Conservation (phyloP, 2,888 invertebrate genomes). For the Agrotis puta region DNA sequence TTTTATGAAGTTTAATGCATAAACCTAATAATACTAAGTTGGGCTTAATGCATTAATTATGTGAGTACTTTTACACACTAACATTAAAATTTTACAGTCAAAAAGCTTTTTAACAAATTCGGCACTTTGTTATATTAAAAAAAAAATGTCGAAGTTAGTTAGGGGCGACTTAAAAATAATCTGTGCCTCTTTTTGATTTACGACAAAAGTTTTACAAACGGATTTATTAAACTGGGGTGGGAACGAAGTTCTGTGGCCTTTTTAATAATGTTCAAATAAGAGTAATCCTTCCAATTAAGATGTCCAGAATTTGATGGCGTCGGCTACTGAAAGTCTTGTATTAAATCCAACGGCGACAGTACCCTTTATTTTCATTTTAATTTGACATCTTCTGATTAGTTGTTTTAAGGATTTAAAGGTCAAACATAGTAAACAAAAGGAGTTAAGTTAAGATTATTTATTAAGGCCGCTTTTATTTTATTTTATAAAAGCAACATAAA, state of each 20-base stretch:
- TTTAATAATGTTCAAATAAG: constrained; percentile 55
- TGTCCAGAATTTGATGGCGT: constrained; percentile 26
- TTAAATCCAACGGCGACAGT: constrained; percentile 17
- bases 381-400: constrained; percentile 17
- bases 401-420: neutral
- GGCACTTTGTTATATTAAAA: constrained; percentile 51
- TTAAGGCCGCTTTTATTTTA: too few relatives aligned
- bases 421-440: neutral
- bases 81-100: constrained; percentile 27
- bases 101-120: constrained; percentile 53
- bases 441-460: too few relatives aligned
- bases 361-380: constrained; percentile 17
- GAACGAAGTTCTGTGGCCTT: constrained; percentile 40
- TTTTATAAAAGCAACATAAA: too few relatives aligned
- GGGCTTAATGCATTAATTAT: constrained; percentile 11
- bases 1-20: constrained; percentile 12
- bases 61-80: constrained; percentile 1
- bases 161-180: constrained; percentile 64
- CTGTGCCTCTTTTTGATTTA: constrained; percentile 68
- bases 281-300: constrained; percentile 56
- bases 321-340: constrained; percentile 17
- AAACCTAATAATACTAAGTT: neutral
- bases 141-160: constrained; percentile 54
- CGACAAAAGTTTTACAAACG: constrained; percentile 66
- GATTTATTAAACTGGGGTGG: constrained; percentile 63